A percentile compares a stretch with the other conserved stretches of the same genome.
Evolutionary conservation across 2,888 invertebrate species (phyloP).

Genomic region (Drosophila formosana): DNA sequence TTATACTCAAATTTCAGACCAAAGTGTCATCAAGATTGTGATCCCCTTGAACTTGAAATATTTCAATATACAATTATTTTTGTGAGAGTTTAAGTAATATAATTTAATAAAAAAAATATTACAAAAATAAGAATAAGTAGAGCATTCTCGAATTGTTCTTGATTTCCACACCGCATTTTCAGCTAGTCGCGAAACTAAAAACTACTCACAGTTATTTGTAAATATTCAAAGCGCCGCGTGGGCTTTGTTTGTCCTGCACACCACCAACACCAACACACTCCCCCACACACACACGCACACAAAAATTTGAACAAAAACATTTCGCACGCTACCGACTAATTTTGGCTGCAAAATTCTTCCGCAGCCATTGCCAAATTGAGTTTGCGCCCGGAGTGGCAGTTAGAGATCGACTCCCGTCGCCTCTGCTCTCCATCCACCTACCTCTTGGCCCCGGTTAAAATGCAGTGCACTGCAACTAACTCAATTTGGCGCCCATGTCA

Average conservation of each 20-base stretch:
- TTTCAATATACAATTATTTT: no score
- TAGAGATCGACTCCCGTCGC: background rate
- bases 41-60: no score
- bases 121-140: background rate
- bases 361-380: constrained; percentile 69
- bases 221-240: constrained; percentile 47
- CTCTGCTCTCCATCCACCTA: no score
- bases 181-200: constrained; percentile 4
- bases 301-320: constrained; percentile 46
- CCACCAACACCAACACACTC: background rate
- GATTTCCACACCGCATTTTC: constrained; percentile 27
- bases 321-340: constrained; percentile 67
- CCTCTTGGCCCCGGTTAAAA: constrained; percentile 12
- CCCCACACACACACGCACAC: constrained; percentile 1
- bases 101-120: background rate
- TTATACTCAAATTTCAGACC: no score
- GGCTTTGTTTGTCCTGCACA: constrained; percentile 29
- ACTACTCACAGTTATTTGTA: constrained; percentile 31
- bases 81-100: no score
- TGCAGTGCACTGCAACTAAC: constrained; percentile 66
- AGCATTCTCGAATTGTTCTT: constrained; percentile 4
- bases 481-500: constrained; percentile 79
- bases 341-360: constrained; percentile 57
- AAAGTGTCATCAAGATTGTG: no score
- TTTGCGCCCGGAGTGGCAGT: constrained; percentile 56